phyloP scores from a whole-genome alignment of 2,113 vertebrate genomes.

The Oenanthe oenanthe region DNA sequence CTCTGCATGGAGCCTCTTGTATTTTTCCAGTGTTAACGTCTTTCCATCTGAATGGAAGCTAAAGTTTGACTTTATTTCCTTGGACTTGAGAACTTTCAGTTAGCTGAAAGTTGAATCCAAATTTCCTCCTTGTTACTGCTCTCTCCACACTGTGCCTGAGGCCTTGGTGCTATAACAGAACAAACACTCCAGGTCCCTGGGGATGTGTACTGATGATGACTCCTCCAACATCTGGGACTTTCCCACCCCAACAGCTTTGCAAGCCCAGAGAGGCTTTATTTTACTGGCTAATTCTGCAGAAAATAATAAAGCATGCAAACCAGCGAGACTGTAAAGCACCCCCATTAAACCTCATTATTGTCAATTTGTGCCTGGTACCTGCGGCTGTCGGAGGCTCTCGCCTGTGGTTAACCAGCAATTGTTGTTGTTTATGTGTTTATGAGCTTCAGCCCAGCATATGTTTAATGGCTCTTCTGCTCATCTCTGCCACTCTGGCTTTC shows the following conservation, averaged over 20 bases:
- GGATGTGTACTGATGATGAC: not conserved
- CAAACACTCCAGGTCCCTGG: not conserved
- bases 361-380: conserved; percentile 42
- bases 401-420: conserved; percentile 35
- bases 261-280: not conserved
- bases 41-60: not conserved
- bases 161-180: not conserved
- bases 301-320: conserved; percentile 5
- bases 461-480: not conserved
- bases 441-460: conserved; percentile 12
- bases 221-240: not conserved
- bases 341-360: conserved; percentile 39
- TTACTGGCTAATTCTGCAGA: not conserved
- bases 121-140: not conserved
- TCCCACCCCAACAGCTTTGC: not conserved
- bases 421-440: conserved; percentile 37
- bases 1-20: not conserved
- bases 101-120: not conserved
- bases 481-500: not conserved
- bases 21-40: not conserved
- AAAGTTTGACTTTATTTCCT: not conserved
- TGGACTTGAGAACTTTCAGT: not conserved
- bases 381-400: not conserved
- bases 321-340: conserved; percentile 21
- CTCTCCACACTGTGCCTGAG: not conserved